Percentiles rank a stretch among this genome's conserved stretches.
Conservation (phyloP, 2,888 invertebrate genomes). For the Apotomis turbidana region DNA sequence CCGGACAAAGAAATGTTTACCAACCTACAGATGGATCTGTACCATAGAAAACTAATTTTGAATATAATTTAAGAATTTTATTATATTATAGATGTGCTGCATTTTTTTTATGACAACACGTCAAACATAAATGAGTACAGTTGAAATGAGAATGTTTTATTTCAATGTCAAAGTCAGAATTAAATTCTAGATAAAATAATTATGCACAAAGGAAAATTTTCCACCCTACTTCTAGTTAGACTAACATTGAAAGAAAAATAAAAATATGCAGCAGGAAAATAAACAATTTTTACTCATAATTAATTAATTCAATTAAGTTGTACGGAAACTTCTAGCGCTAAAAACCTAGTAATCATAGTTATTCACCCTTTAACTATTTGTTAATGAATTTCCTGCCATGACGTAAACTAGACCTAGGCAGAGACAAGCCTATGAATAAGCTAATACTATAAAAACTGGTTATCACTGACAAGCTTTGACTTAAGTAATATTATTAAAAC, state of each 20-base stretch:
- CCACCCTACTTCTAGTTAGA: background rate
- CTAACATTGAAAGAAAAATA: background rate
- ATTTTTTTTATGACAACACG: too few relatives aligned
- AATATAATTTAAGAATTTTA: too few relatives aligned
- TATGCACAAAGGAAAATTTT: too few relatives aligned
- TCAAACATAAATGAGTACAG: too few relatives aligned
- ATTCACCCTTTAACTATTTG: slow-evolving; percentile 26
- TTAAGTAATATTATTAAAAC: too few relatives aligned
- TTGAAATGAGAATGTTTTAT: too few relatives aligned
- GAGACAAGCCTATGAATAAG: slow-evolving; percentile 22
- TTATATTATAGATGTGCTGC: too few relatives aligned
- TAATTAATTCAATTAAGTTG: slow-evolving; percentile 1
- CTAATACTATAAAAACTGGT: slow-evolving; percentile 13
- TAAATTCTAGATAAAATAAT: too few relatives aligned
- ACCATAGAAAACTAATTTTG: too few relatives aligned
- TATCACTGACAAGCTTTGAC: background rate
- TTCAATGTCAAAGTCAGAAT: too few relatives aligned
- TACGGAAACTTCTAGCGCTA: slow-evolving; percentile 17
- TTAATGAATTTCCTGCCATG: slow-evolving; percentile 34
- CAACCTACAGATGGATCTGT: too few relatives aligned
- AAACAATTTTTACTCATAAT: slow-evolving; percentile 5
- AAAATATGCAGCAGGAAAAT: slow-evolving; percentile 20
- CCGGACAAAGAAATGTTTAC: too few relatives aligned
- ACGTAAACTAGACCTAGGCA: slow-evolving; percentile 14
- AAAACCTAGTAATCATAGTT: slow-evolving; percentile 11